These are phyloP conservation scores for Heliocidaris erythrogramma DNA, from an alignment of 35 echinoderm and acorn worm genomes.

Conservation along the genomic window DNA sequence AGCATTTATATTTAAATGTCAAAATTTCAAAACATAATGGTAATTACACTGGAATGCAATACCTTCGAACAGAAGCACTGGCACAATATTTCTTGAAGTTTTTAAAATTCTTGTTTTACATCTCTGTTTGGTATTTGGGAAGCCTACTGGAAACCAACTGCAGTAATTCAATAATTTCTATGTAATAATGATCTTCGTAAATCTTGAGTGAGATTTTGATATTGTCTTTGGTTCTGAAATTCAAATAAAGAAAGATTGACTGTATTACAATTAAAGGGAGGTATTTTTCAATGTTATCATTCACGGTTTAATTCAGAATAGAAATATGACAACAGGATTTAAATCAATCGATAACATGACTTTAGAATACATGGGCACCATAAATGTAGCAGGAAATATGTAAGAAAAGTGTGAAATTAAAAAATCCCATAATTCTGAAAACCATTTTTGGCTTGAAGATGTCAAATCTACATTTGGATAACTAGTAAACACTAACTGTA, in stretches of 20 bases:
- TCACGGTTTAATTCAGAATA: not conserved
- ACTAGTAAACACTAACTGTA: not conserved
- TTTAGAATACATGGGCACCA: not conserved
- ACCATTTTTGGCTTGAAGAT: not conserved
- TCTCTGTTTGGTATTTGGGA: not conserved
- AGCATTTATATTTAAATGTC: not conserved
- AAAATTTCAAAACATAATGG: not conserved
- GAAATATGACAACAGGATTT: not conserved
- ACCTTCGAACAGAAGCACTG: not conserved
- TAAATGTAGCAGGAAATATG: not conserved
- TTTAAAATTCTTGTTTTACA: not conserved
- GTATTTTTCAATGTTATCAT: not conserved
- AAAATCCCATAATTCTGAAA: not conserved
- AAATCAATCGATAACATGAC: not conserved
- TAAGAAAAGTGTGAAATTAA: not conserved
- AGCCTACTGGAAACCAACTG: not conserved
- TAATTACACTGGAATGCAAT: conserved; percentile 2
- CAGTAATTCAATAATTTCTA: not conserved
- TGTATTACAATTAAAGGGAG: not conserved
- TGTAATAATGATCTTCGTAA: not conserved
- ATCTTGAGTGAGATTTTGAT: not conserved
- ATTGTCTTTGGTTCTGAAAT: not conserved
- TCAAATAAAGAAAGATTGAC: not conserved
- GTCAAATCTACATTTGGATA: not conserved
- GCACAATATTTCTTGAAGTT: not conserved